Conservation (phyloP, 2,888 invertebrate genomes). For the Hirtodrosophila alboralis region DNA sequence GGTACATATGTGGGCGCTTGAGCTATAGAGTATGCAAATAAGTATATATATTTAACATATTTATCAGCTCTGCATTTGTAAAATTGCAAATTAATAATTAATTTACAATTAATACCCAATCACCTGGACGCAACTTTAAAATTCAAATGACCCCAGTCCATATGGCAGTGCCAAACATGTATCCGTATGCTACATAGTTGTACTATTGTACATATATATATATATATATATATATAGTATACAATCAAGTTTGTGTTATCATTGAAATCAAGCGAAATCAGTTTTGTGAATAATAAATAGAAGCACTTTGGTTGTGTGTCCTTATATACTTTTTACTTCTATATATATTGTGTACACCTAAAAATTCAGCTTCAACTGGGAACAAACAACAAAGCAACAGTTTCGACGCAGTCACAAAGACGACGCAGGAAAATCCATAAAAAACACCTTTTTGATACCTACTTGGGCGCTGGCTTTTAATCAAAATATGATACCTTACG, state of each 20-base stretch:
- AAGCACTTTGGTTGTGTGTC: slow-evolving; percentile 12
- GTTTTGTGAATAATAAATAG: slow-evolving; percentile 15
- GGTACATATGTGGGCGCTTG: neutral
- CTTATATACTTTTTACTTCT: slow-evolving; percentile 17
- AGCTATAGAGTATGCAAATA: too few species aligned
- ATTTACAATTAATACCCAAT: slow-evolving; percentile 24
- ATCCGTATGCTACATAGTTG: neutral
- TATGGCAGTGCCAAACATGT: neutral
- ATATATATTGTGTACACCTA: slow-evolving; percentile 49
- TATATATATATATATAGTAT: neutral
- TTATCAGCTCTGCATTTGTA: neutral
- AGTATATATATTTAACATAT: neutral
- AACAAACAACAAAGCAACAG: slow-evolving; percentile 68
- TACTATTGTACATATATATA: neutral
- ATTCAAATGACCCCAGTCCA: slow-evolving; percentile 6
- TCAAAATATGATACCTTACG: slow-evolving; percentile 31
- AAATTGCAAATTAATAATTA: slow-evolving; percentile 35
- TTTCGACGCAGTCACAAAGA: slow-evolving; percentile 52
- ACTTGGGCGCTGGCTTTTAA: slow-evolving; percentile 54
- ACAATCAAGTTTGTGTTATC: slow-evolving; percentile 4
- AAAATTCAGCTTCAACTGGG: slow-evolving; percentile 34
- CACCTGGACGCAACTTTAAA: slow-evolving; percentile 14
- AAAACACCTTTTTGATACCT: slow-evolving; percentile 55
- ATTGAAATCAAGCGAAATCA: slow-evolving; percentile 10
- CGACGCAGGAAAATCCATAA: slow-evolving; percentile 59